Conservation (phyloP, 2,888 invertebrate species). For the Polietes domitor region DNA sequence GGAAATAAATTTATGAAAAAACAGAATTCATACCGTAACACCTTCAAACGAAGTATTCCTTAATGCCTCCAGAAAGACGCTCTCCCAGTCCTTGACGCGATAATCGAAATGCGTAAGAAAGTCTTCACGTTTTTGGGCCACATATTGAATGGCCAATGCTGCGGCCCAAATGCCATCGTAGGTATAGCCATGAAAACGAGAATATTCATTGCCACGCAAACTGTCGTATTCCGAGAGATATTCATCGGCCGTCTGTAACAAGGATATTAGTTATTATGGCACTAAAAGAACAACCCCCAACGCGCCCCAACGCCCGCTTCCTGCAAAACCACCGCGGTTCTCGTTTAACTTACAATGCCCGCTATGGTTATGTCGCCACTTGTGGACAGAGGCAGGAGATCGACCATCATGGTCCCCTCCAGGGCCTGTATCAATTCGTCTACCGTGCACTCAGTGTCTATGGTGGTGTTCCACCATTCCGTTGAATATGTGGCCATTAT, state of each 20-base stretch:
- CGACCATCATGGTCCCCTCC: conserved; percentile 94
- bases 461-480: conserved; percentile 86
- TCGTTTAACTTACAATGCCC: conserved; percentile 88
- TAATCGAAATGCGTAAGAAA: conserved; percentile 92
- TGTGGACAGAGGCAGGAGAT: conserved; percentile 92
- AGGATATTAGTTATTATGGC: conserved; percentile 28
- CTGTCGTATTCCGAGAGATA: conserved; percentile 93
- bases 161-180: conserved; percentile 99
- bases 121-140: conserved; percentile 90
- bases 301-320: too few relatives aligned
- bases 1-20: not conserved
- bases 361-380: conserved; percentile 93
- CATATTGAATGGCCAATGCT: conserved; percentile 95
- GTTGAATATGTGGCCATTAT: conserved; percentile 93
- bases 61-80: conserved; percentile 91
- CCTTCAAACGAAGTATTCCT: conserved; percentile 97
- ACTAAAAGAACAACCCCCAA: too few relatives aligned
- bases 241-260: conserved; percentile 91
- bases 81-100: conserved; percentile 93
- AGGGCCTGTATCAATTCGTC: conserved; percentile 89
- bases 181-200: conserved; percentile 97
- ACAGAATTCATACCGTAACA: conserved; percentile 84
- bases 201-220: conserved; percentile 90
- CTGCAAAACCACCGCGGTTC: too few relatives aligned
- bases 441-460: conserved; percentile 86